A percentile compares a stretch with the other conserved stretches of the same genome.
Conservation (phyloP, 2,113 vertebrate species). For the Salvator merianae region DNA sequence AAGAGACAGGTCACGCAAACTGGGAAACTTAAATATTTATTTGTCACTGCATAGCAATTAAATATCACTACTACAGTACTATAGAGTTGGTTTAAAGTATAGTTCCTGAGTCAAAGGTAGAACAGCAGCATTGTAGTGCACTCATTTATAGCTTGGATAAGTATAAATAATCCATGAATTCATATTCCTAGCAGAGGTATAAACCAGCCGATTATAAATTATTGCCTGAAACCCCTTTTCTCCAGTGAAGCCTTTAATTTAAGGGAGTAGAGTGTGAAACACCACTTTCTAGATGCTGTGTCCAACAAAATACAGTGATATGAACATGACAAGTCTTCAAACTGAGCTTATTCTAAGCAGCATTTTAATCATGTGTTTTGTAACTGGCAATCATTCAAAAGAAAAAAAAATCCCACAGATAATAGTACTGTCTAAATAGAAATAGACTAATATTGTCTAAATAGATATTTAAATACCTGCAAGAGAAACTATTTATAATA, state of each 20-base stretch:
- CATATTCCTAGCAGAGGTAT: constrained; percentile 51
- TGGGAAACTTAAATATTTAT: not conserved
- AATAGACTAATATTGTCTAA: constrained; percentile 1
- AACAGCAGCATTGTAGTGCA: constrained; percentile 18
- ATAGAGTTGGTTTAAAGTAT: constrained; percentile 33
- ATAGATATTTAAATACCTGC: constrained; percentile 5
- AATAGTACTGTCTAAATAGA: not conserved
- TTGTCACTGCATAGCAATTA: constrained; percentile 30
- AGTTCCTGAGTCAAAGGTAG: constrained; percentile 12
- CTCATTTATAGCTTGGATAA: constrained; percentile 55
- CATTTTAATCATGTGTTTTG: constrained; percentile 37
- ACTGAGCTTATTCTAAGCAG: constrained; percentile 20
- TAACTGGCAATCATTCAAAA: not conserved
- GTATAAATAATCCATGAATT: constrained; percentile 61
- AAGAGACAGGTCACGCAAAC: constrained; percentile 8
- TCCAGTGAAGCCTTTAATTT: constrained; percentile 54
- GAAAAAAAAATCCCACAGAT: not conserved
- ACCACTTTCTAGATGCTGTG: constrained; percentile 21
- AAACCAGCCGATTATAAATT: constrained; percentile 56
- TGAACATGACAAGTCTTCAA: constrained; percentile 25
- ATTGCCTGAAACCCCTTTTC: constrained; percentile 24
- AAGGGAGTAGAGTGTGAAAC: constrained; percentile 42
- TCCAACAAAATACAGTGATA: constrained; percentile 29
- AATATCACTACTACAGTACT: constrained; percentile 7
- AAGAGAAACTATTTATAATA: not conserved